Percentiles rank a stretch among this genome's conserved stretches.
Conservation (phyloP, 1,140 invertebrate species). For the Trinorchestia longiramus region DNA sequence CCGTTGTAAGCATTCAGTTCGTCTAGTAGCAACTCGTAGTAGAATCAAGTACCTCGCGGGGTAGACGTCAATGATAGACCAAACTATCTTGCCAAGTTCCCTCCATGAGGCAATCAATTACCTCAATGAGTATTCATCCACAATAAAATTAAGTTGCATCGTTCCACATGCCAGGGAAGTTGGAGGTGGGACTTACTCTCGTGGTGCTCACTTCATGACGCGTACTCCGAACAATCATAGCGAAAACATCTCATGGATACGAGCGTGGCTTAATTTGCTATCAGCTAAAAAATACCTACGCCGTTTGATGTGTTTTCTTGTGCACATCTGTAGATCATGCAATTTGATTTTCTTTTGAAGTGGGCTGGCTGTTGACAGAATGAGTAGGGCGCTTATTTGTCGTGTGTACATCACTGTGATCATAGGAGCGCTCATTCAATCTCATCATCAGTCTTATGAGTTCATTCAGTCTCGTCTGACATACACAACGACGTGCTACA, state of each 20-base stretch:
- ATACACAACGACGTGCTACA: neutral
- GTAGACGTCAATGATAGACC: no score
- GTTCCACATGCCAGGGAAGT: neutral
- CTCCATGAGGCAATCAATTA: no score
- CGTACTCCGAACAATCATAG: neutral
- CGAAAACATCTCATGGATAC: neutral
- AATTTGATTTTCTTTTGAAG: neutral
- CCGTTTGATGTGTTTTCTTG: neutral
- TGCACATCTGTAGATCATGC: neutral
- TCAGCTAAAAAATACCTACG: neutral
- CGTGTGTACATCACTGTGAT: neutral
- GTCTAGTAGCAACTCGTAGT: no score
- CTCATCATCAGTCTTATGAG: no score
- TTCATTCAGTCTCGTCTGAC: neutral
- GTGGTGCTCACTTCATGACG: neutral
- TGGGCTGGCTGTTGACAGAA: neutral
- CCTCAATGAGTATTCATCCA: no score
- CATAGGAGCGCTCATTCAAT: neutral
- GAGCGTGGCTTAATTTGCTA: no score
- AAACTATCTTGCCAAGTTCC: no score
- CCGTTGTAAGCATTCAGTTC: no score
- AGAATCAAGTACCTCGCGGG: neutral
- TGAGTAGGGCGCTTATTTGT: constrained; percentile 1
- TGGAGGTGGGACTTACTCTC: neutral
- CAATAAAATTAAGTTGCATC: no score